Percentiles rank a stretch among this genome's conserved stretches.
Evolutionary conservation across 1,140 invertebrate species (phyloP).

Genomic region (Cyclina sinensis): DNA sequence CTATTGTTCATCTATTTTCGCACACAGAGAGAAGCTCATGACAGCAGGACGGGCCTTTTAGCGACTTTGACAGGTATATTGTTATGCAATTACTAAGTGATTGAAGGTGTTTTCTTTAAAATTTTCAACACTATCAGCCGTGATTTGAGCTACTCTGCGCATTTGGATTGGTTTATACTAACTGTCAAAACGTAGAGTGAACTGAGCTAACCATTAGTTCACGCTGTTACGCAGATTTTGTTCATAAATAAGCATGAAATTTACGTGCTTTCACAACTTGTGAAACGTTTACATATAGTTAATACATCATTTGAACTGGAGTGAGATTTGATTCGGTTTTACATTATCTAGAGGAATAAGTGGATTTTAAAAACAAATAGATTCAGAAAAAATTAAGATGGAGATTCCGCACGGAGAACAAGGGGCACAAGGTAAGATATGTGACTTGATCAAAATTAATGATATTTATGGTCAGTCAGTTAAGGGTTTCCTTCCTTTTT

Average conservation of each 20-base stretch:
- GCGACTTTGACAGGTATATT: neutral
- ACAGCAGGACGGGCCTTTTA: neutral
- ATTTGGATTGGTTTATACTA: neutral
- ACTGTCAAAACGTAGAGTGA: conserved; percentile 35
- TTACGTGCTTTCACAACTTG: neutral
- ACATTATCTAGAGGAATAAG: no score
- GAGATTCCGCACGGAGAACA: neutral
- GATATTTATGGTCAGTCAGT: no score
- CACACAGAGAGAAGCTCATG: neutral
- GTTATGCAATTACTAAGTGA: neutral
- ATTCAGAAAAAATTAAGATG: neutral
- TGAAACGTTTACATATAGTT: neutral
- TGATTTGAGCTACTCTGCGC: neutral
- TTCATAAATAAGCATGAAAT: conserved; percentile 3
- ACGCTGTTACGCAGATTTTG: neutral
- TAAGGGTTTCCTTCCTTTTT: no score
- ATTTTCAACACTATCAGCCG: neutral
- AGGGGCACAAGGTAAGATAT: neutral
- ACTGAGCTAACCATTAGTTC: neutral
- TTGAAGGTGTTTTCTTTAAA: neutral
- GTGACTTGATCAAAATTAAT: no score
- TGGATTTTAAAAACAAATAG: no score
- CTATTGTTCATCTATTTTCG: neutral
- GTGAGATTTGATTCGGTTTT: no score
- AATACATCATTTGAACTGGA: no score